A percentile compares a stretch with the other conserved stretches of the same genome.
Evolutionary conservation across 2,113 vertebrate genomes (phyloP).

Genomic region (pig (Sus scrofa)): T2T-Sscrofa CM000825.6:65557001-65557500

Average conservation of each 20-base stretch:
- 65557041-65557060: neutral
- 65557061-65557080: neutral
- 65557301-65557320: neutral
- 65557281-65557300: neutral
- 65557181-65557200: neutral
- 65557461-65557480: neutral
- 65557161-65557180: neutral
- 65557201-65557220: accelerated
- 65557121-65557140: neutral
- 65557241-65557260: neutral
- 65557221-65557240: neutral
- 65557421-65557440: conserved; percentile 36
- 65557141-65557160: neutral
- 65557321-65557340: conserved; percentile 80
- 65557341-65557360: conserved; percentile 89
- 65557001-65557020: neutral
- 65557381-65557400: conserved; percentile 85
- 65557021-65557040: neutral
- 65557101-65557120: neutral
- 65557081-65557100: neutral
- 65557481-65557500: neutral
- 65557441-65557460: neutral
- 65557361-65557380: conserved; percentile 83
- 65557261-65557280: neutral
- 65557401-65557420: conserved; percentile 60